Evolutionary conservation across 2,888 invertebrate species (phyloP).

Genomic region (Cryptophagus acutangulus): DNA sequence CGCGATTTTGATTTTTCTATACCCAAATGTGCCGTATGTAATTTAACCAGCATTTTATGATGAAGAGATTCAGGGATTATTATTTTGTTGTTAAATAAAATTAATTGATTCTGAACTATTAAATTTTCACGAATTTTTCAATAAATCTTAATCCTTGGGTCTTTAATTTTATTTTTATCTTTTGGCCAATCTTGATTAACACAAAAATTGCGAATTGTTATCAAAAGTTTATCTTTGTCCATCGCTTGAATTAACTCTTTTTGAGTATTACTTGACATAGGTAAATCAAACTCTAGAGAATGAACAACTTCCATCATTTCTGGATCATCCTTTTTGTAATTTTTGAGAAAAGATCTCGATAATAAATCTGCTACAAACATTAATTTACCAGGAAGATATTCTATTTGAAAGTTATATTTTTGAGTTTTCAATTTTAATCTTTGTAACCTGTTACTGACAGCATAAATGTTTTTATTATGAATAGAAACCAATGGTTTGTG

Average conservation of each 20-base stretch:
- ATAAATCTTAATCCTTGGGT: not conserved
- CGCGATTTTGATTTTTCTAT: constrained; percentile 32
- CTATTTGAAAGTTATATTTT: constrained; percentile 18
- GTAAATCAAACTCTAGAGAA: constrained; percentile 9
- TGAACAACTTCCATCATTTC: constrained; percentile 10
- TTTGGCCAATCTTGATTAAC: not conserved
- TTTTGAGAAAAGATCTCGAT: constrained; percentile 8
- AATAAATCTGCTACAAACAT: constrained; percentile 15
- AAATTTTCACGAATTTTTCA: constrained; percentile 6
- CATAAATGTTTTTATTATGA: constrained; percentile 20
- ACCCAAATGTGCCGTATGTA: constrained; percentile 37
- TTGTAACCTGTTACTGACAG: constrained; percentile 12
- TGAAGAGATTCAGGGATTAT: constrained; percentile 19
- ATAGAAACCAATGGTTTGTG: constrained; percentile 34
- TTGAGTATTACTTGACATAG: constrained; percentile 4
- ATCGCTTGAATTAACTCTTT: constrained; percentile 2
- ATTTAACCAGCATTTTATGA: constrained; percentile 20
- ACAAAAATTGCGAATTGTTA: not conserved
- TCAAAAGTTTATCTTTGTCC: not conserved
- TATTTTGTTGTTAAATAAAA: constrained; percentile 10
- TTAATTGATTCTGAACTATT: constrained; percentile 5
- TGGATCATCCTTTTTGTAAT: constrained; percentile 1
- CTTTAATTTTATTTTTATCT: not conserved
- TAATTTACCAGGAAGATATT: constrained; percentile 13
- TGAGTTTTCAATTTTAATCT: constrained; percentile 11